Conservation (phyloP, 2,888 invertebrate genomes). For the Fragum fragum region DNA sequence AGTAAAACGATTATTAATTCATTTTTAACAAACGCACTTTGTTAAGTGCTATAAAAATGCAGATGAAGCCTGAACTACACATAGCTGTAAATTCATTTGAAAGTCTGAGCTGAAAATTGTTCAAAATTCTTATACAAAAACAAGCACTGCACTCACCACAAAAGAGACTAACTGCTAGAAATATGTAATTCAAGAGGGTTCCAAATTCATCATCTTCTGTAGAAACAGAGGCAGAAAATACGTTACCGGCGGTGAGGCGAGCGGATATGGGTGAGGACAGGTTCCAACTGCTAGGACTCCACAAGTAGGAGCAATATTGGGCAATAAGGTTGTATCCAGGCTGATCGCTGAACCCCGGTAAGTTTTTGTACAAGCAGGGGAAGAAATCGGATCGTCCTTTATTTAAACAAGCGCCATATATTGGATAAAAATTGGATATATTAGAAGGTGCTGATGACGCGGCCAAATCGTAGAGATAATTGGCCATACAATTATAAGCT, state of each 20-base stretch:
- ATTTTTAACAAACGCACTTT: too few relatives aligned
- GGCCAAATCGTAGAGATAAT: neutral
- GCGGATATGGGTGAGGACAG: neutral
- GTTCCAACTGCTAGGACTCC: neutral
- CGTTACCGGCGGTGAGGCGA: slow-evolving; percentile 19
- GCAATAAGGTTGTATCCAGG: neutral
- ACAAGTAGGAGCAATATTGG: slow-evolving; percentile 12
- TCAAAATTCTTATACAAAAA: too few relatives aligned
- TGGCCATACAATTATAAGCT: neutral
- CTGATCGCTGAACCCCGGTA: neutral
- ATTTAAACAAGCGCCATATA: neutral
- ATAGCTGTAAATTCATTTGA: too few relatives aligned
- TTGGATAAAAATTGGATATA: neutral
- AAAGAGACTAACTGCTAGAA: slow-evolving; percentile 22
- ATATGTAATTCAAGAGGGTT: slow-evolving; percentile 18
- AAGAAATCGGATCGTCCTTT: neutral
- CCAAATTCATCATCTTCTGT: slow-evolving; percentile 30
- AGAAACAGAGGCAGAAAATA: slow-evolving; percentile 13
- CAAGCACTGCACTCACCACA: slow-evolving; percentile 34
- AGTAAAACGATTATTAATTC: too few relatives aligned
- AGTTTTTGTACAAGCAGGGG: slow-evolving; percentile 14
- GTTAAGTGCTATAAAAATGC: too few relatives aligned
- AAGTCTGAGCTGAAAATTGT: too few relatives aligned
- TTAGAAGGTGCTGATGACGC: neutral
- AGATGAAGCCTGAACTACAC: too few relatives aligned